Evolutionary conservation across 2,113 vertebrate genomes (phyloP), one percentile per base, ranked within the genome.

Genomic region (Leuciscus idus): DNA sequence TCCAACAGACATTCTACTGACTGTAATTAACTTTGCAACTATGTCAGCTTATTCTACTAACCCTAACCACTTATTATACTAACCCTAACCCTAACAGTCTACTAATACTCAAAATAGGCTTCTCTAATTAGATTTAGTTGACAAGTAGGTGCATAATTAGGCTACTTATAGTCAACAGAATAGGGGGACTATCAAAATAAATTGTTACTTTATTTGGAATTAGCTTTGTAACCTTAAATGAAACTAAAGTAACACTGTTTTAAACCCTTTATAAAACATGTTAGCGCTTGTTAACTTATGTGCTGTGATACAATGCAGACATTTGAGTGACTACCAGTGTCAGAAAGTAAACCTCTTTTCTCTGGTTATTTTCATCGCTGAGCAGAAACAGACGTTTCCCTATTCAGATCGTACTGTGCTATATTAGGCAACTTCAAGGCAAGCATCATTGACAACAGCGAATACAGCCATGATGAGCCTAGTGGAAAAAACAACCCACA

Each of bases 401-500:
- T n/a, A 46, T 75, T 68, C 68, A 62, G 57, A 62, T 6, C 52
- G 11, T 68, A 62, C 78, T 68, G 21, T 61, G 64, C 84, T 90
- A 84, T 86, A 83, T 87, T 80, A 83, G 66, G 86, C 19, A 74
- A 70, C 62, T 83, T 84, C 21, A 83, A 57, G 57, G 48, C 83
- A 87, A 82, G 87, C 80, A 72, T 82, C 80, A 79, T n/a, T 91
- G 84, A 78, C 48, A 70, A 52, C 28, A 84, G 26, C 36, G 81
- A 88, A 90, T 64, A 55, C 73, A 76, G 61, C 66, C 77, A 46
- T 39, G 73, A 85, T 83, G 86, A 80, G 61, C 84, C 73, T 55
- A 64, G 72, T 59, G 85, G 81, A 90, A 90, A 77, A 88, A 84
- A 87, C 55, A 88, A 83, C 72, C 87, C 85, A 26, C 66, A 83